Conservation (phyloP, 2,888 invertebrate species). For the Ennomos fuscantarius region DNA sequence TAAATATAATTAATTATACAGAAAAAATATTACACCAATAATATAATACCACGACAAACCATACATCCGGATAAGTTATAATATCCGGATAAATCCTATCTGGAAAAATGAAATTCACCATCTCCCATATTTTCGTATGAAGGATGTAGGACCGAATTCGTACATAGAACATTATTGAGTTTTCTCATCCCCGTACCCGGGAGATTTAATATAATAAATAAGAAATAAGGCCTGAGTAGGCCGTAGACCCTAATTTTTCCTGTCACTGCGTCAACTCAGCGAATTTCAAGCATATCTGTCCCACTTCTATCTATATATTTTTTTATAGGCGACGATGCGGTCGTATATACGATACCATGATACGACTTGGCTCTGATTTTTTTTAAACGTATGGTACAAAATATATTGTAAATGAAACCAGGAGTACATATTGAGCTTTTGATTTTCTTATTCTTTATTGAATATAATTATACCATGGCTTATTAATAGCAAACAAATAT, state of each 20-base stretch:
- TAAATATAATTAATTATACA: too few relatives aligned
- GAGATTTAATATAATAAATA: slow-evolving; percentile 30
- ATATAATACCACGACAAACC: too few relatives aligned
- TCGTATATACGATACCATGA: slow-evolving; percentile 2
- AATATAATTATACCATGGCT: too few relatives aligned
- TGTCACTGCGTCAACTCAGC: slow-evolving; percentile 27
- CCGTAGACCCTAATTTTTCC: slow-evolving; percentile 27
- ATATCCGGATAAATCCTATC: too few relatives aligned
- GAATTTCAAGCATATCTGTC: slow-evolving; percentile 26
- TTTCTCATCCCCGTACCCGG: slow-evolving; percentile 14
- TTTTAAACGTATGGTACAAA: too few relatives aligned
- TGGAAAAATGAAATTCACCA: slow-evolving; percentile 1
- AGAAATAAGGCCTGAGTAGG: slow-evolving; percentile 27
- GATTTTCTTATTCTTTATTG: too few relatives aligned
- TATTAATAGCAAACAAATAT: too few relatives aligned
- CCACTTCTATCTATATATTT: background rate
- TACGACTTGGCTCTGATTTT: background rate
- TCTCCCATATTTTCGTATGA: slow-evolving; percentile 6
- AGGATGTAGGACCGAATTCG: slow-evolving; percentile 8
- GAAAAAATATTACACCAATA: too few relatives aligned
- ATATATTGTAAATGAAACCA: too few relatives aligned
- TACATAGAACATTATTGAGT: slow-evolving; percentile 22
- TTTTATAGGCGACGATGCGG: slow-evolving; percentile 13
- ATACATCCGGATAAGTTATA: too few relatives aligned
- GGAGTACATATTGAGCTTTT: too few relatives aligned